These are phyloP conservation scores for Microplitis demolitor DNA, from an alignment of 1,140 invertebrate genomes.

Conservation along the genomic window DNA sequence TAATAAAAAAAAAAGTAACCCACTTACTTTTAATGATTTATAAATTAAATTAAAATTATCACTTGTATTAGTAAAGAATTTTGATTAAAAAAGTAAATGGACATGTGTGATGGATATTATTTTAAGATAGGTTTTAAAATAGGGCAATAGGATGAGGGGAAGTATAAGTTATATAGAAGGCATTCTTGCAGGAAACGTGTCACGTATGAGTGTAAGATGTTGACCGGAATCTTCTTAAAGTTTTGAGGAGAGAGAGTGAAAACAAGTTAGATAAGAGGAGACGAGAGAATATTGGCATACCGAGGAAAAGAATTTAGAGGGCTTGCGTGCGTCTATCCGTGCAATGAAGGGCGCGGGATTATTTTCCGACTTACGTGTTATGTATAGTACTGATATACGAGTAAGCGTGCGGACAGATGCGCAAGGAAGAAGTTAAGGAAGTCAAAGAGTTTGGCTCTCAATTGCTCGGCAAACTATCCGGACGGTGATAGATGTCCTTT, in stretches of 20 bases:
- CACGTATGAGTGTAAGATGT: background rate
- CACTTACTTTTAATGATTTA: too few relatives aligned
- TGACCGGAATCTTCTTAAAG: constrained; percentile 39
- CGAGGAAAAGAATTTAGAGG: constrained; percentile 57
- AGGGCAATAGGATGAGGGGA: background rate
- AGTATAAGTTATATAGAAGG: background rate
- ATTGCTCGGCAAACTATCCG: constrained; percentile 49
- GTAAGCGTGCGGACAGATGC: background rate
- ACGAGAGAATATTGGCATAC: constrained; percentile 59
- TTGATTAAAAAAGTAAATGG: too few relatives aligned
- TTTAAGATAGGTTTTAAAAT: background rate
- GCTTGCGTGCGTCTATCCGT: constrained; percentile 16
- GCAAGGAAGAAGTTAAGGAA: background rate
- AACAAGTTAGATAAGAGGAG: background rate
- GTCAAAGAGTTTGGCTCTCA: constrained; percentile 43
- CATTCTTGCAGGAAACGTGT: background rate
- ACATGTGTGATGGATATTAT: too few relatives aligned
- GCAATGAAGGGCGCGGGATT: background rate
- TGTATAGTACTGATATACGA: background rate
- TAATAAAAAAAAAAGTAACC: too few relatives aligned
- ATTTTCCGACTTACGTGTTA: background rate
- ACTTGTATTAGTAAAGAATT: too few relatives aligned
- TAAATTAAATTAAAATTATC: too few relatives aligned
- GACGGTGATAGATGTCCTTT: constrained; percentile 56
- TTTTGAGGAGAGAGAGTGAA: constrained; percentile 15